Base-by-base conservation (phyloP, 2,888 invertebrate species). In the Noctuana brunneofusca region DNA sequence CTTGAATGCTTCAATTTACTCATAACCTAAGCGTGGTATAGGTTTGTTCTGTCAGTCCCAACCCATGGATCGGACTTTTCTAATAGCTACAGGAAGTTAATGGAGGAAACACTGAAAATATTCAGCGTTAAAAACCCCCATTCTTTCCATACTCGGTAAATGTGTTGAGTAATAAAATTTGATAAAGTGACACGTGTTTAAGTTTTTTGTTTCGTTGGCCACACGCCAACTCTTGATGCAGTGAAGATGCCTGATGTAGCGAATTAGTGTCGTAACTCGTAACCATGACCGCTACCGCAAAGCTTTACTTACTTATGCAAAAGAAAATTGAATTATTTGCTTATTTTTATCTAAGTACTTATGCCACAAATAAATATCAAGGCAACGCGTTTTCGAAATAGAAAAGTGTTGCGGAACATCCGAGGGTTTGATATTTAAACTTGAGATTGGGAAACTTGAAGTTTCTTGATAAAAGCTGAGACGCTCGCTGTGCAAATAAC, bases 201-300 rank as follows among this genome's bases (percentile, higher is more conserved):
- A 16, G 41, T 58, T 58, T 38, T 46, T 41, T 30, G 14, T 53
- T 38, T 49, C 60, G 68, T 64, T 73, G 65, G 68, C 55, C 11
- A 22, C 35, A 30, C 27, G 62, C 62, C 55, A 62, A 55, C 48
- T 27, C 49, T 49, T 30, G 49, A 62, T 56, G 55, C 55, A 55
- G 56, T 50, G 62, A 62, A 62, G 55, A 62, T 56, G 49, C 41
- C 54, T 56, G 55, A 55, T 56, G 62, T 62, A 50, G 56, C 62
- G 41, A 56, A 50, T 62, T 62, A 62, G 55, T 56, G 62, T 56
- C 62, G 62, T 63, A 63, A 63, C 62, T 49, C 49, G 38, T 56
- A 55, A 50, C 62, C 62, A 41, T 63, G 62, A 63, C 62, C 62
- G 62, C 62, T 35, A 50, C 41, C 30, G 55, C 60, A 55, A 27